Conservation (phyloP, 2,888 invertebrate genomes). For the Gandaritis pyraliata region DNA sequence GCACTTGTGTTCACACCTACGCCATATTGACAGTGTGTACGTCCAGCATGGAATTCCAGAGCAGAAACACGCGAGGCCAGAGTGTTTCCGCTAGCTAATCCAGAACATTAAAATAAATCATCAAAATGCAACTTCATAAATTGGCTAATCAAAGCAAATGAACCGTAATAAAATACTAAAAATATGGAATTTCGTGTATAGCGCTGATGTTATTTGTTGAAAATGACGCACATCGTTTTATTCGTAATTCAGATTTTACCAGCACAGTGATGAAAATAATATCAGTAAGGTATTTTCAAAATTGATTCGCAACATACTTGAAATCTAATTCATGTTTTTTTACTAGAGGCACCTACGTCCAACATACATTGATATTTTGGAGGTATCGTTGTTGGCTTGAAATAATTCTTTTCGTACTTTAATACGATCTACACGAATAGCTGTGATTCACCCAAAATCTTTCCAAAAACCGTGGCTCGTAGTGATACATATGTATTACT, state of each 20-base stretch:
- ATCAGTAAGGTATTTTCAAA: too few species aligned
- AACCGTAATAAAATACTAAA: slow-evolving; percentile 1
- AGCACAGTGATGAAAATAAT: too few species aligned
- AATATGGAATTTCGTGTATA: not conserved
- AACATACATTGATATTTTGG: too few species aligned
- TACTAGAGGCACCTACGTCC: too few species aligned
- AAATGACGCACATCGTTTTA: too few species aligned
- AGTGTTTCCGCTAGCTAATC: slow-evolving; percentile 5
- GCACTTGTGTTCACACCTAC: slow-evolving; percentile 41
- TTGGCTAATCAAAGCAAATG: slow-evolving; percentile 6
- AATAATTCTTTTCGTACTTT: slow-evolving; percentile 21
- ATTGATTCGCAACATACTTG: too few species aligned
- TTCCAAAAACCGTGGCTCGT: slow-evolving; percentile 4
- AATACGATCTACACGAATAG: slow-evolving; percentile 16
- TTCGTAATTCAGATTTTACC: too few species aligned
- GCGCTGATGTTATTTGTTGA: too few species aligned
- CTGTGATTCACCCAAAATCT: slow-evolving; percentile 21
- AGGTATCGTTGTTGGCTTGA: slow-evolving; percentile 18
- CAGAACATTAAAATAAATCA: not conserved
- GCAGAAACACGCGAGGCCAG: slow-evolving; percentile 31
- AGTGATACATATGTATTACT: slow-evolving; percentile 57
- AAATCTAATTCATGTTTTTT: too few species aligned
- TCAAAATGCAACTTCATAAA: not conserved
- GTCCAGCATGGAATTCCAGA: slow-evolving; percentile 42
- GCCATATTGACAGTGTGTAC: slow-evolving; percentile 29